Base-by-base conservation (phyloP, 2,888 invertebrate genomes). In the Diarsia mendica region DNA sequence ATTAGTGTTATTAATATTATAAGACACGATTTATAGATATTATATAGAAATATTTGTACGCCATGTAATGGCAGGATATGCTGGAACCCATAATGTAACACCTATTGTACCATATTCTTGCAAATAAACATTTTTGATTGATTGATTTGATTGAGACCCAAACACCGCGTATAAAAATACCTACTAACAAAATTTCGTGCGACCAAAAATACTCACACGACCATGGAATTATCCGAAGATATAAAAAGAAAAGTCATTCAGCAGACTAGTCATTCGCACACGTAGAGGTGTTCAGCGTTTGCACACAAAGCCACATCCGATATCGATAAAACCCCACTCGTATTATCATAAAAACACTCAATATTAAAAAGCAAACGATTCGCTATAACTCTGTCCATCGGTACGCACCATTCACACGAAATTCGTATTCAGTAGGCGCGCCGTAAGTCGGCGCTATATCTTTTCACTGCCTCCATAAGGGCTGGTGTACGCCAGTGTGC, bases 381-480 rank as follows among this genome's bases (percentile, higher is more conserved):
- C 89, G 89, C 91, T 91, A 91, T 92, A 92, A 92, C 90, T 92
- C 91, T 91, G 93, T 92, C 92, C 91, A 90, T 92, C 92, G 87
- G 87, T 89, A 89, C 89, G 89, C 88, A 88, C 87, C 90, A 90
- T 94, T 93, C 91, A 87, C 91, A 89, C 90, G 85, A 88, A 89
- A 95, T 95, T 95, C 93, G 94, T 95, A 96, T 96, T 94, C 95
- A 89, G 89, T 89, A 87, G 90, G 92, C 91, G 90, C 90, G 86
- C 87, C 67, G 84, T 85, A 86, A 89, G 87, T 89, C 88, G 90
- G 80, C 88, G 94, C 94, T 92, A 94, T 95, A 94, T 94, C 93
- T 93, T 94, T 94, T 93, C 92, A 94, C 92, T 91, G 92, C 93
- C 93, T 92, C 92, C 94, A 90, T 94, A 94, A 94, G 93, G 92